Conservation (phyloP, 2,113 vertebrate species). For the Odocoileus virginianus region DNA sequence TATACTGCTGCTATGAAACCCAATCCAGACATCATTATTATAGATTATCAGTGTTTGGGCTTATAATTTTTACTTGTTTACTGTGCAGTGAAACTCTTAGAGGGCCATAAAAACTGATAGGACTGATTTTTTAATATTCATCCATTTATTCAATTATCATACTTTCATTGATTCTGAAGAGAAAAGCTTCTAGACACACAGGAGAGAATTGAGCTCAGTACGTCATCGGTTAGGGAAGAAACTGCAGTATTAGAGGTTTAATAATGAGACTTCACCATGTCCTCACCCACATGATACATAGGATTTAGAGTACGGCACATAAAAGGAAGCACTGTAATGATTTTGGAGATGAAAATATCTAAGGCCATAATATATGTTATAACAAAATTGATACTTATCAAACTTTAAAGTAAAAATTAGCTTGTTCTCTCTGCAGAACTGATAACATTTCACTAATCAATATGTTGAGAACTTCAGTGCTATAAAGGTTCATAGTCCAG, state of each 20-base stretch:
- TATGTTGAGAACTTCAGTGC: background rate
- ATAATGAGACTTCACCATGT: background rate
- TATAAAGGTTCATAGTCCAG: background rate
- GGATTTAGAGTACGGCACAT: background rate
- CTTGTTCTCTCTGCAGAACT: background rate
- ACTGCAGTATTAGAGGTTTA: background rate
- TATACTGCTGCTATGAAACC: background rate
- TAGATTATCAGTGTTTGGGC: background rate
- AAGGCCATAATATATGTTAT: background rate
- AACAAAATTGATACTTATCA: background rate
- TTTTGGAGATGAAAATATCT: background rate
- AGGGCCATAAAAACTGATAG: background rate
- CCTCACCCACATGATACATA: background rate
- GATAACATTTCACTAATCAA: background rate
- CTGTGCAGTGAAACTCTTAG: background rate
- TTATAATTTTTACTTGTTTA: background rate
- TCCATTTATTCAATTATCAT: background rate
- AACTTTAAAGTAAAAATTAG: background rate
- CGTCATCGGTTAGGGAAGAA: background rate
- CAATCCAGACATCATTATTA: background rate
- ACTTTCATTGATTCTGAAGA: background rate
- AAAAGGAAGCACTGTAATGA: background rate
- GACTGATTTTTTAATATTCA: background rate
- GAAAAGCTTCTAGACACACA: background rate
- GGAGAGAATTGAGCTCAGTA: background rate